Percentiles rank a stretch among this genome's conserved stretches.
Conservation (phyloP, 1,140 invertebrate genomes). For the Drosophila navojoa region DNA sequence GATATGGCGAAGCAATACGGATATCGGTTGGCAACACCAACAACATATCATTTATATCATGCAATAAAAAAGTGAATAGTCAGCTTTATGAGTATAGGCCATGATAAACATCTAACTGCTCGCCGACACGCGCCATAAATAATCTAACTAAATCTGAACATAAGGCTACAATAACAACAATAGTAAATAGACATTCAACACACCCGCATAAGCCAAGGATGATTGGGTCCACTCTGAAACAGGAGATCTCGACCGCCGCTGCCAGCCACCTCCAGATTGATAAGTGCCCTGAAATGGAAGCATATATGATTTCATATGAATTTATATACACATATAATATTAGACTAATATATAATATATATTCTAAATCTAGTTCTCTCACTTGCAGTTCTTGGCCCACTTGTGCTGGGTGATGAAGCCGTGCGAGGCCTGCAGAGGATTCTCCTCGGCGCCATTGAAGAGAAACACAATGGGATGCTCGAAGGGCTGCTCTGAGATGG, state of each 20-base stretch:
- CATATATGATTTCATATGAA: no score
- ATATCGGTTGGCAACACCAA: background rate
- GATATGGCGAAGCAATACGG: no score
- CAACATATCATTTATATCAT: slow-evolving; percentile 85
- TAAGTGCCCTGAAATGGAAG: background rate
- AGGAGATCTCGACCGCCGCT: slow-evolving; percentile 96
- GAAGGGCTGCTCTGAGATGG: slow-evolving; percentile 86
- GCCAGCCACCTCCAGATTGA: slow-evolving; percentile 93
- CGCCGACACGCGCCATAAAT: background rate
- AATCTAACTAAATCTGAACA: slow-evolving; percentile 17
- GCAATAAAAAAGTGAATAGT: slow-evolving; percentile 85
- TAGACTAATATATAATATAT: no score
- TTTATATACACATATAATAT: no score
- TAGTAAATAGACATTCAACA: background rate
- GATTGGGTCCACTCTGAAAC: slow-evolving; percentile 96
- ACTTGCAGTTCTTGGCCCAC: slow-evolving; percentile 90
- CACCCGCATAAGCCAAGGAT: slow-evolving; percentile 93
- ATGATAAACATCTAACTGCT: slow-evolving; percentile 31
- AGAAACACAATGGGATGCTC: slow-evolving; percentile 92
- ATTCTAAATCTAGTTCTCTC: background rate
- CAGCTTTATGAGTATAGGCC: slow-evolving; percentile 3
- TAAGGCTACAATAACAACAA: background rate
- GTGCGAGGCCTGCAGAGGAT: slow-evolving; percentile 95
- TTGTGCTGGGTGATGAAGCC: slow-evolving; percentile 96
- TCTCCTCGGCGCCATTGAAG: slow-evolving; percentile 97